Base-by-base conservation (phyloP, 2,888 invertebrate genomes). In the Aporophyla lueneburgensis region DNA sequence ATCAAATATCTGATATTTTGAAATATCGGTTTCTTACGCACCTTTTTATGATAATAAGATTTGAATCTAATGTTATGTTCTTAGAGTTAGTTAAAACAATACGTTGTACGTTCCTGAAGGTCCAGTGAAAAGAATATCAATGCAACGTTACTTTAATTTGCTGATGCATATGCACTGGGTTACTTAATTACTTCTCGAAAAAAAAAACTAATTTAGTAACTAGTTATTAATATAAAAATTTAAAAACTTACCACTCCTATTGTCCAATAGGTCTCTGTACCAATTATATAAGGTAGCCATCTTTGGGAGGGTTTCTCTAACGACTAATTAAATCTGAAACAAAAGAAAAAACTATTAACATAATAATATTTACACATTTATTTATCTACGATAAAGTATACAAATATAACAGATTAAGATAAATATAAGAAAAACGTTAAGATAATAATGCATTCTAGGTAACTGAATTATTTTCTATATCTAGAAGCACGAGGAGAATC, bases 251-350 rank as follows among this genome's bases (percentile, higher is more conserved):
- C 98, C 98, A 92, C 98, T 97, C 93, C 97, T 97, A 92, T 97
- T 98, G 94, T 98, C 97, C 97, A 98, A 97, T 88, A 98, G 97
- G 94, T 98, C 98, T 94, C 96, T 97, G 93, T 98, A 98, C 96
- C 98, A 97, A 93, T 97, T 91, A 87, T 92, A 97, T 91, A 97
- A 93, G 92, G 95, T 97, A 92, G 97, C 97, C 97, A 97, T 97
- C 94, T 97, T 97, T 95, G 94, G 94, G 90, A 90, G 90, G 78
- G 89, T 92, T 92, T 88, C 87, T 90, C 84, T 93, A 93, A 88
- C 85, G 89, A 92, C 93, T 93, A 93, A 92, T 91, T 92, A 91
- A 92, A 95, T 93, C 96, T 96, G 96, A 59, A 96, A 96, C 95
- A 96, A 96, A 77, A 78, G 87, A 90, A 87, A 75, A 46, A 62